Conservation (phyloP, 2,797 vertebrate species). For the Vespertilio murinus region DNA sequence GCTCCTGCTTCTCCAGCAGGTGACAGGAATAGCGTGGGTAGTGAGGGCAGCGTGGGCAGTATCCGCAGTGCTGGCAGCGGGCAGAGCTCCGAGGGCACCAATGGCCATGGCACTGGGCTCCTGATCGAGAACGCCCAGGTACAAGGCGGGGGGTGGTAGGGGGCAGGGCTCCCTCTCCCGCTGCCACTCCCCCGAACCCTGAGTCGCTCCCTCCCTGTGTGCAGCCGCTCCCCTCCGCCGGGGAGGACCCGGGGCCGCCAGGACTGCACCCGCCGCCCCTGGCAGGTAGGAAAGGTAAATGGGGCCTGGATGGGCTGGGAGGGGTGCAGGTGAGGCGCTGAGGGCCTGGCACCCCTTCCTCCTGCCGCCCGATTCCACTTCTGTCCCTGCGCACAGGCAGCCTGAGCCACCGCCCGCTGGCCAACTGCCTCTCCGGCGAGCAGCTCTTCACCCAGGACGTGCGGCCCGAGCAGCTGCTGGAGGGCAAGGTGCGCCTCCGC, state of each 20-base stretch:
- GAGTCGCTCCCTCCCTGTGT: background rate
- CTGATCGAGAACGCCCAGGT: constrained; percentile 87
- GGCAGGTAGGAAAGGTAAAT: constrained; percentile 68
- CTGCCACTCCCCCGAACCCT: background rate
- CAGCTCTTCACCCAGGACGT: constrained; percentile 83
- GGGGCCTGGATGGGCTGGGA: background rate
- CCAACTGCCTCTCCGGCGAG: constrained; percentile 78
- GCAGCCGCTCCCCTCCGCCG: constrained; percentile 79
- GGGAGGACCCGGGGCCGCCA: constrained; percentile 77
- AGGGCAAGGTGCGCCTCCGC: constrained; percentile 83
- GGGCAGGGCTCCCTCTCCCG: background rate
- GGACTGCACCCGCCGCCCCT: constrained; percentile 71
- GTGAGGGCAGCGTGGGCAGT: constrained; percentile 94
- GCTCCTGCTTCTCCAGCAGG: constrained; percentile 81
- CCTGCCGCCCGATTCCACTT: background rate
- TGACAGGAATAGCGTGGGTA: constrained; percentile 94
- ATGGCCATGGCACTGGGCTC: constrained; percentile 83
- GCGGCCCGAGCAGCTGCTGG: constrained; percentile 84
- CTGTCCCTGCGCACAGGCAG: constrained; percentile 66
- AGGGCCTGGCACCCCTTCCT: background rate
- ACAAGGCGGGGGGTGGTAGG: background rate
- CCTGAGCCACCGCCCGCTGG: constrained; percentile 71
- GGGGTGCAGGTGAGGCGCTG: background rate
- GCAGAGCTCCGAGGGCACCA: constrained; percentile 94
- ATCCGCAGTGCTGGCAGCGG: constrained; percentile 97